phyloP scores from a whole-genome alignment of 2,113 vertebrate genomes.

The Ictidomys tridecemlineatus region DNA sequence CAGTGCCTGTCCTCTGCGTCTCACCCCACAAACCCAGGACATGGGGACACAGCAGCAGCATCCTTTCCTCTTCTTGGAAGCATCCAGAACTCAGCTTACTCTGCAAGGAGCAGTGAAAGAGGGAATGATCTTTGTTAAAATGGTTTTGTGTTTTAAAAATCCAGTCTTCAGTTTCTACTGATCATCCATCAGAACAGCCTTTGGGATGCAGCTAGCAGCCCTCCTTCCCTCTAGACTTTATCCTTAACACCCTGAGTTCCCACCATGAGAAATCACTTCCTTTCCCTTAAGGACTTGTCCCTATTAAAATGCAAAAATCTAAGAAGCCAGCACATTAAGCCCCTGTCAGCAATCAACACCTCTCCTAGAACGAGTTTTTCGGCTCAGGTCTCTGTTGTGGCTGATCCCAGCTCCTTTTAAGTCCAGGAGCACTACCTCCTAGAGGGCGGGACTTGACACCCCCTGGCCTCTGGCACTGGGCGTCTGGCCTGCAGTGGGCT shows the following conservation, averaged over 20 bases:
- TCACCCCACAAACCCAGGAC: no score
- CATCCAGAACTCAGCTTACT: neutral
- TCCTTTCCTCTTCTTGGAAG: accelerated
- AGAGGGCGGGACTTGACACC: accelerated
- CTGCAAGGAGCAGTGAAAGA: no score
- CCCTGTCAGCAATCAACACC: constrained; percentile 52
- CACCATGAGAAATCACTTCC: constrained; percentile 38
- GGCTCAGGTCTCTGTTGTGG: neutral
- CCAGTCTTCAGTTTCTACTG: neutral
- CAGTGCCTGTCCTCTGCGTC: no score
- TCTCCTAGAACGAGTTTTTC: neutral
- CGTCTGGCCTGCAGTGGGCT: no score
- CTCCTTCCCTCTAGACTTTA: neutral
- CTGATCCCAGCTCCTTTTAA: neutral
- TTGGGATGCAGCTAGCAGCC: neutral
- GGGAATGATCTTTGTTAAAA: neutral
- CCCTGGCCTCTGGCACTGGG: accelerated
- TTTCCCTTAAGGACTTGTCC: neutral
- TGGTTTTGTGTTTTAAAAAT: neutral
- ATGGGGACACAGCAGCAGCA: no score
- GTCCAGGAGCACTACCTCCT: neutral
- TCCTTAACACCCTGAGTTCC: neutral
- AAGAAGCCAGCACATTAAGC: neutral
- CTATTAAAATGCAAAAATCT: constrained; percentile 57
- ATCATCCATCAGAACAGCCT: no score